Evolutionary conservation across 2,888 invertebrate species (phyloP).

Genomic region (Athrips mouffetella): DNA sequence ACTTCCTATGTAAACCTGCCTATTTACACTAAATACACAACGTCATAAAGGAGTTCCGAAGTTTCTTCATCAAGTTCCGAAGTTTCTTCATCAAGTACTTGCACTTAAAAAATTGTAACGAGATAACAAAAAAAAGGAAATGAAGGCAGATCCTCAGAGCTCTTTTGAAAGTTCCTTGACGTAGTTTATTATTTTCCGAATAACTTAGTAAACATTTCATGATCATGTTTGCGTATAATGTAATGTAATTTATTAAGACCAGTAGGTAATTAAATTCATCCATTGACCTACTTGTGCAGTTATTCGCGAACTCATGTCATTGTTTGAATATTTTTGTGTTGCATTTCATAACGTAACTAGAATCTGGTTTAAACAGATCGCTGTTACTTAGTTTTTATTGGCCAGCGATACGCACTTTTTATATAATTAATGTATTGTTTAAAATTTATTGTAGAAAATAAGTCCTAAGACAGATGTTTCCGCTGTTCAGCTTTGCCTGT

Average conservation of each 20-base stretch:
- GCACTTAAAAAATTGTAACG: too few species aligned
- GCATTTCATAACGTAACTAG: neutral
- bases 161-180: neutral
- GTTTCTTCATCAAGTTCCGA: too few species aligned
- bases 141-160: neutral
- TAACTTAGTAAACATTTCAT: slow-evolving; percentile 1
- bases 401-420: too few species aligned
- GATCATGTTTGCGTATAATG: slow-evolving; percentile 11
- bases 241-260: slow-evolving; percentile 12
- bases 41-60: slow-evolving; percentile 6
- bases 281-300: slow-evolving; percentile 19
- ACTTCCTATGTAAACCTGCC: neutral
- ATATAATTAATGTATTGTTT: too few species aligned
- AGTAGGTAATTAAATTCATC: slow-evolving; percentile 17
- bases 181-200: neutral
- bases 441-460: too few species aligned
- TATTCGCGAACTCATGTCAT: slow-evolving; percentile 18
- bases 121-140: too few species aligned
- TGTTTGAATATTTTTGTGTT: slow-evolving; percentile 10
- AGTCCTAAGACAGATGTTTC: too few species aligned
- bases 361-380: neutral
- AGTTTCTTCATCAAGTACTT: too few species aligned
- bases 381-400: too few species aligned
- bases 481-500: too few species aligned
- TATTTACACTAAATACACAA: too few species aligned